phyloP scores from a whole-genome alignment of 2,888 invertebrate species.

The Agrypnus murinus region DNA sequence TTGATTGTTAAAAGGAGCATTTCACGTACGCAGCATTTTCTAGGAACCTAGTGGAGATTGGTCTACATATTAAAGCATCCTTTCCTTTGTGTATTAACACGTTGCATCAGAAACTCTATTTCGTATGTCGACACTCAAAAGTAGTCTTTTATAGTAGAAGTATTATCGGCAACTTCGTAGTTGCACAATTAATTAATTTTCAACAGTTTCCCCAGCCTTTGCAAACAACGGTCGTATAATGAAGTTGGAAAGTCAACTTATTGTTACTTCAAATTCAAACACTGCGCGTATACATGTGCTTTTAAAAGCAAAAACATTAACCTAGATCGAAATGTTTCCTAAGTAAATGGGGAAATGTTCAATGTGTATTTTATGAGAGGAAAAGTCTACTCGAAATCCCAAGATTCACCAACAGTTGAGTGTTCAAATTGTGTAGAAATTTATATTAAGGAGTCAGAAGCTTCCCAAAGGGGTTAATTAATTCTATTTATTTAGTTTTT shows the following conservation, averaged over 20 bases:
- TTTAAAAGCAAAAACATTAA: conserved; percentile 2
- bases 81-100: conserved; percentile 3
- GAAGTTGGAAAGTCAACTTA: conserved; percentile 24
- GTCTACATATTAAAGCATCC: neutral
- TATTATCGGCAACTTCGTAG: conserved; percentile 12
- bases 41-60: neutral
- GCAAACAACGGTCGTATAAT: conserved; percentile 20
- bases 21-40: conserved; percentile 21
- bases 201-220: conserved; percentile 18
- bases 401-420: neutral
- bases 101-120: neutral
- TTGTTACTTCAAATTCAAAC: conserved; percentile 17
- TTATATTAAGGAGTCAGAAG: neutral
- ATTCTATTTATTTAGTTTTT: neutral
- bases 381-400: conserved; percentile 4
- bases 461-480: neutral
- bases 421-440: neutral
- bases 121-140: conserved; percentile 8
- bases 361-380: neutral
- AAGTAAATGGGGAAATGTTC: neutral
- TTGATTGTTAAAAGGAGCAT: conserved; percentile 32
- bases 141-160: neutral
- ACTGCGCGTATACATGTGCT: conserved; percentile 8
- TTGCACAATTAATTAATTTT: conserved; percentile 23
- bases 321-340: neutral